A percentile compares a stretch with the other conserved stretches of the same genome.
phyloP scores from a whole-genome alignment of 2,797 vertebrate species.

The Sebastes wilsoni region DNA sequence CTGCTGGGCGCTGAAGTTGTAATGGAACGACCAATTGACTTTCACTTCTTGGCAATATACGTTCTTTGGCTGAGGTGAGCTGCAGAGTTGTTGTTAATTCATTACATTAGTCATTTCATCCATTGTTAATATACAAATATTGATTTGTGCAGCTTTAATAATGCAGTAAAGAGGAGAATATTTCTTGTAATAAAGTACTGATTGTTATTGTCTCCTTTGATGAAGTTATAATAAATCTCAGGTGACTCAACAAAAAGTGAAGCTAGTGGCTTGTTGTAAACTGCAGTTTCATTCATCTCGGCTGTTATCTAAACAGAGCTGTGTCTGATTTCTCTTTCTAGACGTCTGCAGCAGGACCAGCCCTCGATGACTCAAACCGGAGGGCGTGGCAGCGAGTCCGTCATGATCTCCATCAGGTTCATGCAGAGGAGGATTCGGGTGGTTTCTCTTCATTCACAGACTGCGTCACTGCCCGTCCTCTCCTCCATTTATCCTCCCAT shows the following conservation, averaged over 20 bases:
- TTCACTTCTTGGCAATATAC: too few relatives aligned
- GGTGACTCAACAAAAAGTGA: background rate
- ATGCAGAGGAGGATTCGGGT: conserved; percentile 17
- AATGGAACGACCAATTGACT: too few relatives aligned
- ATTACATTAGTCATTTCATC: too few relatives aligned
- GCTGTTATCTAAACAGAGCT: background rate
- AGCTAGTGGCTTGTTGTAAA: background rate
- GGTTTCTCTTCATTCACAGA: conserved; percentile 28
- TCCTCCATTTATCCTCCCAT: conserved; percentile 12
- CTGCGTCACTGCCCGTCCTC: conserved; percentile 23
- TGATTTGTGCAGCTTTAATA: background rate
- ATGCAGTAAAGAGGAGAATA: background rate
- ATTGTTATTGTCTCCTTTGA: background rate
- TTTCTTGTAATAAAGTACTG: background rate
- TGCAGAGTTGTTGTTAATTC: too few relatives aligned
- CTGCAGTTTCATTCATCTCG: background rate
- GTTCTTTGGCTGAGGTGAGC: too few relatives aligned
- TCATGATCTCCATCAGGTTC: conserved; percentile 8
- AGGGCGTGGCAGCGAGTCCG: background rate
- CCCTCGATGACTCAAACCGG: conserved; percentile 7
- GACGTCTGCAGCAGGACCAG: background rate
- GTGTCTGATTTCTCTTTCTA: background rate
- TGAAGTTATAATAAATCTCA: background rate
- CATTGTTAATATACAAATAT: background rate
- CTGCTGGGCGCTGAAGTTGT: too few relatives aligned